Evolutionary conservation across 2,113 vertebrate genomes (phyloP), one percentile per base, ranked within the genome.

Genomic region (Vanacampus margaritifer): DNA sequence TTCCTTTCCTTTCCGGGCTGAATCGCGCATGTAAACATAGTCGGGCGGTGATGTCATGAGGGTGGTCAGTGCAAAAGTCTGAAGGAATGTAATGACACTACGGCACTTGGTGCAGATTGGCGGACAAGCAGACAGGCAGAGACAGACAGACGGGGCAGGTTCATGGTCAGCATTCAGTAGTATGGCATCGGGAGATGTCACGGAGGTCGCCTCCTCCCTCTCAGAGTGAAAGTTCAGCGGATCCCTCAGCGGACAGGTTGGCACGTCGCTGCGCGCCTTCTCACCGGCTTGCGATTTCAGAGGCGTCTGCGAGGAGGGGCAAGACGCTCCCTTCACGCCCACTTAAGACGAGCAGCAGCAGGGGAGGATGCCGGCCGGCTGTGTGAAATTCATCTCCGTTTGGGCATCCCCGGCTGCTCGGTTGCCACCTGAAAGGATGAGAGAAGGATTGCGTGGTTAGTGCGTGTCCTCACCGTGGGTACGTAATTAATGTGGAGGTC

Each of bases 111-210:
- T 91, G 88, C 89, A 82, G 84, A 81, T 79, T 72, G 84, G 89
- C 87, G 87, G 86, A 81, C 78, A 67, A 78, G 79, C 68, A 41
- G n/a, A 41, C 23, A 26, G 39, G 21, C 43, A 67, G 85, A 82
- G 78, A 65, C 79, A 80, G 81, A 71, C 73, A 79, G 76, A 79
- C 75, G 72, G 85, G 79, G 83, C 86, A 73, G 80, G 86, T 89
- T 87, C 83, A 79, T 75, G 84, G 88, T 90, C 92, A 91, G 92
- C 90, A 90, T 88, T 93, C 92, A 92, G 92, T 93, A 92, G 92
- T 92, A 90, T 92, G 85, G 86, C 88, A 89, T 86, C 81, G 71
- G 74, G 74, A 51, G 69, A 73, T 73, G 50, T 66, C 21, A 23
- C 14, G 2, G 64, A 3, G 62, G 64, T 39, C 41, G 53, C 39